Conservation (phyloP, 2,888 invertebrate genomes). For the Amphipoea lucens region DNA sequence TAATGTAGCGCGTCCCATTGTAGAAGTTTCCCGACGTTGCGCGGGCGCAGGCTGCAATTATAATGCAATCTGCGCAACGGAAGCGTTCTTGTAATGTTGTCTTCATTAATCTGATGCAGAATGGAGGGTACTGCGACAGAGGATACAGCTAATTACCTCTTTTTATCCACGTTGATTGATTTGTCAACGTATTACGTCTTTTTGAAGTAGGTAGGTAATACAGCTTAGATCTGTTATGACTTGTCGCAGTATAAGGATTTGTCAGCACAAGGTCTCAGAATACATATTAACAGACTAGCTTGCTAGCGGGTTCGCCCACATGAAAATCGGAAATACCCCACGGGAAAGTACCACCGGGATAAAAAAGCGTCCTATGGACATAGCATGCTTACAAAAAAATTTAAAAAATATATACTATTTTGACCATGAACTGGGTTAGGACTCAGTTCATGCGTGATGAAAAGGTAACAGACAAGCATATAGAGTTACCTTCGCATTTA, state of each 20-base stretch:
- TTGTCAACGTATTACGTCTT: slow-evolving; percentile 42
- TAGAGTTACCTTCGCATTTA: no score
- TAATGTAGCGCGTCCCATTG: slow-evolving; percentile 54
- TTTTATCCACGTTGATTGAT: slow-evolving; percentile 49
- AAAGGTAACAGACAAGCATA: background rate
- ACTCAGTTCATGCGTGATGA: background rate
- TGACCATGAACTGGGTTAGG: no score
- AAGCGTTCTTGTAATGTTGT: slow-evolving; percentile 64
- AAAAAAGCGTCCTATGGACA: background rate
- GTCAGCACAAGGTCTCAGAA: background rate
- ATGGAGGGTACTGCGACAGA: slow-evolving; percentile 43
- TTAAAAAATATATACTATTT: no score
- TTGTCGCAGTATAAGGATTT: background rate
- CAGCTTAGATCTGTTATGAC: background rate
- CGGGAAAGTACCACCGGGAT: background rate
- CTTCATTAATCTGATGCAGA: slow-evolving; percentile 61
- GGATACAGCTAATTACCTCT: slow-evolving; percentile 49
- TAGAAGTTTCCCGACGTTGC: slow-evolving; percentile 54
- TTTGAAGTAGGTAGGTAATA: background rate
- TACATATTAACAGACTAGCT: background rate
- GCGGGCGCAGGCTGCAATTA: slow-evolving; percentile 63
- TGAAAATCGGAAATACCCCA: background rate
- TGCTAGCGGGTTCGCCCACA: no score
- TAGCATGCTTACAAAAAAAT: no score
- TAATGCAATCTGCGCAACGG: slow-evolving; percentile 70